A percentile compares a stretch with the other conserved stretches of the same genome.
These are phyloP conservation scores for Procavia capensis DNA, from an alignment of 2,113 vertebrate genomes.

Conservation along the genomic window DNA sequence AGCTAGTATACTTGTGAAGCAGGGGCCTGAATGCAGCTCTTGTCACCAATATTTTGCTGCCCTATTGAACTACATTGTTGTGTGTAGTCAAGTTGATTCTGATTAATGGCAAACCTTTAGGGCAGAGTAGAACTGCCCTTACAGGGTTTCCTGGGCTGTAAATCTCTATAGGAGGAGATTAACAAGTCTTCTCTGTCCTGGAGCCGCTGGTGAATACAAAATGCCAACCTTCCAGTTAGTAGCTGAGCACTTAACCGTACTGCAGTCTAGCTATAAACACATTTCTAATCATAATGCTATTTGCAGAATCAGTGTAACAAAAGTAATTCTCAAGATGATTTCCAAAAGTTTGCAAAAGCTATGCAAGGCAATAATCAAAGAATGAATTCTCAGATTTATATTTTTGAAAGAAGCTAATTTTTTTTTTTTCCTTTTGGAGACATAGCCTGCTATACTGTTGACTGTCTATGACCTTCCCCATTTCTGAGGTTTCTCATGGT, in stretches of 20 bases:
- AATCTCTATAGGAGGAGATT: neutral
- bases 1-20: neutral
- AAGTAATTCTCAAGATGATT: neutral
- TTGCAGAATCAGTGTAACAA: neutral
- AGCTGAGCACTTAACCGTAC: neutral
- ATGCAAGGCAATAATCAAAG: neutral
- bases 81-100: too few species aligned
- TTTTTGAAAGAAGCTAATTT: neutral
- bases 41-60: neutral
- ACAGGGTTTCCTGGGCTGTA: neutral
- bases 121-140: neutral
- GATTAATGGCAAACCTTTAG: neutral
- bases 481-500: constrained; percentile 30
- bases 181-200: neutral
- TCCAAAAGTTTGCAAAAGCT: neutral
- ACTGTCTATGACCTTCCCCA: neutral
- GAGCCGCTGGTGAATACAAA: neutral
- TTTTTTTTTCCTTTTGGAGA: neutral
- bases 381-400: neutral
- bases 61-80: neutral
- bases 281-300: neutral
- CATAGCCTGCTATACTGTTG: neutral
- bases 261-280: neutral
- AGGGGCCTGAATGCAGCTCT: neutral
- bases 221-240: neutral